A percentile compares a stretch with the other conserved stretches of the same genome.
Conservation (phyloP, 2,797 vertebrate genomes). For the Vireo griseus region DNA sequence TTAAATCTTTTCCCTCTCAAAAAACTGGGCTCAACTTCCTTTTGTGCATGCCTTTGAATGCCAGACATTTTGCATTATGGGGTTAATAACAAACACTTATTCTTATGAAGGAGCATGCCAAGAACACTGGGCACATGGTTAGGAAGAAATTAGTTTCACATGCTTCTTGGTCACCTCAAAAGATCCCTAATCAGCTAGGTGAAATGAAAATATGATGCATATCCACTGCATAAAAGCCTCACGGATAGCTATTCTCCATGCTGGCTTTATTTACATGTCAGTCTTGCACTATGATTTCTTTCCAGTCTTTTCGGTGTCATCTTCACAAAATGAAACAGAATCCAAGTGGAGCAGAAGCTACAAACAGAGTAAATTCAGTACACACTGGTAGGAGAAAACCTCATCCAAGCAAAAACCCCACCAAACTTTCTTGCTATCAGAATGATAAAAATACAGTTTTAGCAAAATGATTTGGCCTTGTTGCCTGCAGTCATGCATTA, state of each 20-base stretch:
- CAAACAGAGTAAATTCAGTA: slow-evolving; percentile 59
- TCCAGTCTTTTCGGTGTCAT: slow-evolving; percentile 51
- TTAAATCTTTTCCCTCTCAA: not conserved
- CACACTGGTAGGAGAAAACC: not conserved
- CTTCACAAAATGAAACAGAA: slow-evolving; percentile 58
- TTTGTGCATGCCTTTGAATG: not conserved
- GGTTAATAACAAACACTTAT: slow-evolving; percentile 61
- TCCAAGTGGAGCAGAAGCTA: slow-evolving; percentile 50
- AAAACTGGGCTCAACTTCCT: not conserved
- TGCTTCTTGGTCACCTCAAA: slow-evolving; percentile 16
- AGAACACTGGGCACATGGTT: slow-evolving; percentile 20
- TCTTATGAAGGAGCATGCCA: slow-evolving; percentile 45
- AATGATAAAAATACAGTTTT: not conserved
- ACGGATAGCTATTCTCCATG: slow-evolving; percentile 41
- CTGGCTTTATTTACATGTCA: slow-evolving; percentile 44
- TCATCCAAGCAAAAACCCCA: not conserved
- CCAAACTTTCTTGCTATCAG: not conserved
- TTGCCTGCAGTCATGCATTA: not conserved
- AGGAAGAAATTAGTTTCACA: slow-evolving; percentile 42
- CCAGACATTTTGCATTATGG: slow-evolving; percentile 35
- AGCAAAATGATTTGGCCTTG: not conserved
- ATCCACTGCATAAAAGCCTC: slow-evolving; percentile 42
- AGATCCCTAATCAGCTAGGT: slow-evolving; percentile 50
- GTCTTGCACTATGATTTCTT: slow-evolving; percentile 55
- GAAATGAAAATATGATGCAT: slow-evolving; percentile 48